phyloP scores from a whole-genome alignment of 2,888 invertebrate species.

The Drosophila cyrtoloma region DNA sequence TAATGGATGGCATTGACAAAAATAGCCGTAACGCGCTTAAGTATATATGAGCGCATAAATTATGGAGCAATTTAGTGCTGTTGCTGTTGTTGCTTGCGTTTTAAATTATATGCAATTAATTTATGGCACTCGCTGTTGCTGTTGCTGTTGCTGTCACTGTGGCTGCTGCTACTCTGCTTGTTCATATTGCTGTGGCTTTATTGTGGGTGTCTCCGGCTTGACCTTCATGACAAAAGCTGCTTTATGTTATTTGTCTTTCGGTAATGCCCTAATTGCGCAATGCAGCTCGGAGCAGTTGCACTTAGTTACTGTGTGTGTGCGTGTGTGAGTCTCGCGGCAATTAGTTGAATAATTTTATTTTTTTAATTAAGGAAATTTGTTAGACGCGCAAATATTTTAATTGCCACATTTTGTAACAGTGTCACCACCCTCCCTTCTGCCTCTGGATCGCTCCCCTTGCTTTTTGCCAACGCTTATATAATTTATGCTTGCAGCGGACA shows the following conservation, averaged over 20 bases:
- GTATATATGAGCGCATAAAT: conserved; percentile 34
- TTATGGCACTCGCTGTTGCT: conserved; percentile 30
- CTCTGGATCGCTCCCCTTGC: background rate
- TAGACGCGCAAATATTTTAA: conserved; percentile 73
- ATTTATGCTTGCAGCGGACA: conserved; percentile 70
- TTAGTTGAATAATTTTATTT: conserved; percentile 45
- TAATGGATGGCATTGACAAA: conserved; percentile 53
- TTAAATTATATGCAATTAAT: conserved; percentile 59
- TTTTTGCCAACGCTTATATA: conserved; percentile 42
- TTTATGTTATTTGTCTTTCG: conserved; percentile 24
- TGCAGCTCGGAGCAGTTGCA: conserved; percentile 24
- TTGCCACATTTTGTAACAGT: conserved; percentile 53
- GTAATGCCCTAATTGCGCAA: conserved; percentile 37
- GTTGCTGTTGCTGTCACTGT: conserved; percentile 12
- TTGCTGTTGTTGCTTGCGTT: conserved; percentile 25
- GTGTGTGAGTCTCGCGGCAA: conserved; percentile 22
- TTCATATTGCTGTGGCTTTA: conserved; percentile 19
- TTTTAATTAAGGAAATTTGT: conserved; percentile 70
- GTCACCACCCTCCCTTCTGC: background rate
- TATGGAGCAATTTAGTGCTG: conserved; percentile 34
- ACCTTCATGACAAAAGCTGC: conserved; percentile 32
- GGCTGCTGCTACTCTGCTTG: conserved; percentile 8
- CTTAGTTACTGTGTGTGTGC: conserved; percentile 7
- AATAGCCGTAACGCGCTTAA: conserved; percentile 27
- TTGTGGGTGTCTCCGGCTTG: conserved; percentile 39